Base-by-base conservation (phyloP, 2,888 invertebrate genomes). In the Pristionchus maxplancki region DNA sequence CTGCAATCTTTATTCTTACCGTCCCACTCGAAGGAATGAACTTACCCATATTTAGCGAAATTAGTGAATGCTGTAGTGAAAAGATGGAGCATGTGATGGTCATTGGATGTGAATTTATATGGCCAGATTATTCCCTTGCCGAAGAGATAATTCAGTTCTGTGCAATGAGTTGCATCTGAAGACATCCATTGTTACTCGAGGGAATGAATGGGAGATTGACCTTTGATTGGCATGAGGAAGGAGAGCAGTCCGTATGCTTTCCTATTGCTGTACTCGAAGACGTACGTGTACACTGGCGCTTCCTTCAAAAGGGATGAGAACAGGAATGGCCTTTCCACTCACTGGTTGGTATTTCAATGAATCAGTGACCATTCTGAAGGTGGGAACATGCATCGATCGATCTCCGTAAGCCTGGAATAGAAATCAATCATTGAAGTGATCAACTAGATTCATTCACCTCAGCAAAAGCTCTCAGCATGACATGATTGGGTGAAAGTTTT, bases 21-120 rank as follows among this genome's bases (percentile, higher is more conserved):
- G 28, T 17, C 1, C 2, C 15, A 31, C 2, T 48, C 78, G 28
- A 44, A 44, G 44, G n/a, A 24, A 37, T 8, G 24, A 31, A 53
- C 81, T 53, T n/a, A 88, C 88, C 88, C 88, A 53, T 88, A 88
- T 67, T 88, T 88, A 50, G 88, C 88, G 71, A 88, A 88, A 44
- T 88, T 88, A 62, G 82, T 83, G n/a, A 82, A 88, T 28, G 78
- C 82, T 8, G 88, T 83, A 34, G 82, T 58, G 74, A 83, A 83
- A 17, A 64, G 24, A 31, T 88, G 58, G 11, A 83, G 37, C 88
- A 88, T 88, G 15, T 83, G 50, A 6, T 34, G 62, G 34, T 88
- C 88, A 20, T 82, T 53, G 0, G 44, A 31, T n/a, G 62, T 88
- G 71, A 88, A 88, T 37, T 83, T 64, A 40, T 83, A 88, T 15